phyloP scores from a whole-genome alignment of 64 coral and sea anemone species.

The Astreopora myriophthalma region DNA sequence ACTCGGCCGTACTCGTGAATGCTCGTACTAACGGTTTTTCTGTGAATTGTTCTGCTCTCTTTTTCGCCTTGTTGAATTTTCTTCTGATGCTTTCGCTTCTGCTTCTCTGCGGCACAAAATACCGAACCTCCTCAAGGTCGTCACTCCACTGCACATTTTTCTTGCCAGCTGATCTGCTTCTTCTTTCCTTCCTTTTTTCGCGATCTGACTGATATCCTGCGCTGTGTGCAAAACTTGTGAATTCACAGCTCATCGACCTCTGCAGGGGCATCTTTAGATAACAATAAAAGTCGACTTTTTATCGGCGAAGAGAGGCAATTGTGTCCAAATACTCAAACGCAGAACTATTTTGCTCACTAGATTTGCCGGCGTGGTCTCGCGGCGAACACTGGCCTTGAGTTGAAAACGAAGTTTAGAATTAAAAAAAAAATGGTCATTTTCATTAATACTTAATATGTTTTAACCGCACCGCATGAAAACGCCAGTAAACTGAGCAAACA shows the following conservation, averaged over 20 bases:
- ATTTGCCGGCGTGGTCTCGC: too few species aligned
- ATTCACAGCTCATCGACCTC: slow-evolving; percentile 61
- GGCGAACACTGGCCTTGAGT: too few species aligned
- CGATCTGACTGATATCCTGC: not conserved
- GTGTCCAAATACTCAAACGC: not conserved
- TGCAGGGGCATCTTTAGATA: not conserved
- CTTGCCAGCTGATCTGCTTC: slow-evolving; percentile 71
- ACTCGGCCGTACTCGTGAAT: not conserved
- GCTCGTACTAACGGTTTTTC: slow-evolving; percentile 36
- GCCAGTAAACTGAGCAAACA: not conserved
- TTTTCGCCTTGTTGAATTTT: slow-evolving; percentile 70
- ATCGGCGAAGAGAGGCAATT: not conserved
- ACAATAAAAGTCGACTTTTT: not conserved
- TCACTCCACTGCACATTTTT: slow-evolving; percentile 81
- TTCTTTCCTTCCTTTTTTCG: not conserved
- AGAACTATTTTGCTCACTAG: too few species aligned
- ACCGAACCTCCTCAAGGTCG: slow-evolving; percentile 78
- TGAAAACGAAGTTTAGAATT: not conserved
- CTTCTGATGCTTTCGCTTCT: slow-evolving; percentile 59
- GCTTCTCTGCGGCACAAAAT: slow-evolving; percentile 68
- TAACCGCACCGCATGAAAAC: not conserved
- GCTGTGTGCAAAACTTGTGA: slow-evolving; percentile 15
- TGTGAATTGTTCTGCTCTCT: slow-evolving; percentile 48
- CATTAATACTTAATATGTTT: slow-evolving; percentile 17
- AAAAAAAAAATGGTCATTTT: not conserved